Base-by-base conservation (phyloP, 2,113 vertebrate genomes). In the Neolamprologus falcicula region DNA sequence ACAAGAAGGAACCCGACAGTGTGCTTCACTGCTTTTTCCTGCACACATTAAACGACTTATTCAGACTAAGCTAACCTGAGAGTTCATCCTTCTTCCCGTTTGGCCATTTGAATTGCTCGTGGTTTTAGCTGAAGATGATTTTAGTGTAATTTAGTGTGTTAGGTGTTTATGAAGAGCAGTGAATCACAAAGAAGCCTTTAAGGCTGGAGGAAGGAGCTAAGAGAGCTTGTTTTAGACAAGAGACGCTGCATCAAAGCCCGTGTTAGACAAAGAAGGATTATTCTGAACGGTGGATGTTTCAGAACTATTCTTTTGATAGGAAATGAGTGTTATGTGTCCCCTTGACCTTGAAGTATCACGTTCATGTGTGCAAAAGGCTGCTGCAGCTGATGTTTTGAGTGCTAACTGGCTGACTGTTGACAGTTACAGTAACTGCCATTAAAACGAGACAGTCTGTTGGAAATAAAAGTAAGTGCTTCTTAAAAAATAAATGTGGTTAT, bases 391-490 rank as follows among this genome's bases (percentile, higher is more conserved):
- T 3, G 37, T 24, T 71, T 71, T 71, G 66, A 42, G 5, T 71
- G 35, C 66, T 16, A 42, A 45, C 66, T 40, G 1, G 63, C 3
- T 68, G 37, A 26, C 40, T 7, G 13, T 71, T 71, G 66, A 42
- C 37, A 24, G 66, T 16, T 71, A 45, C 37, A 26, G 1, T 42
- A 45, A 26, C 13, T 26, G 37, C 13, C 21, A 1, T 73, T 14
- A 47, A 7, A 73, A 17, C 3, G 1, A 73, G 24, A 26, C 37
- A 73, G 37, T 45, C 3, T 73, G 68, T 2, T 16, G 63, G 33
- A 40, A 0, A 21, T 40, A 71, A 71, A 45, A 5, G 9, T 50
- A 28, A 1, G 0, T 50, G 42, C 4, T 47, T 11, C 14, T 47
- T 71, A 40, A 76, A 4, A 47, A 17, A 47, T 3, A 17, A 47